A percentile compares a stretch with the other conserved stretches of the same genome.
Conservation (phyloP, 37 sponge, comb jelly and placozoan species). For the Eunapius fragilis region DNA sequence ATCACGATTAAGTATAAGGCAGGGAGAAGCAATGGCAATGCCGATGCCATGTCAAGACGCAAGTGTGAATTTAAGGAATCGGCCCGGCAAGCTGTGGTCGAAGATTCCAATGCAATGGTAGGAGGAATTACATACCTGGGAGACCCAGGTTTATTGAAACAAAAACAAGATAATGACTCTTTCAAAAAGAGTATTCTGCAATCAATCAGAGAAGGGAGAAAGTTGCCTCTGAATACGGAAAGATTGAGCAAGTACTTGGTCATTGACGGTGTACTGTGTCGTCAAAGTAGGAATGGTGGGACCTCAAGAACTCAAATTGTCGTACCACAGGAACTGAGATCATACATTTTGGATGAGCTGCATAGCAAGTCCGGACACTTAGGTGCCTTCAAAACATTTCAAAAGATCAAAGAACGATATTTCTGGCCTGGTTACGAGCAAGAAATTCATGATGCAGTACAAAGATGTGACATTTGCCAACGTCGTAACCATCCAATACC, state of each 20-base stretch:
- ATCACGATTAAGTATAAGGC: slow-evolving; percentile 21
- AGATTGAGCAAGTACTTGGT: background rate
- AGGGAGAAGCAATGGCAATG: slow-evolving; percentile 35
- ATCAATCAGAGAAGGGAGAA: background rate
- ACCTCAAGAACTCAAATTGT: slow-evolving; percentile 3
- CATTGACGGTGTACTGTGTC: background rate
- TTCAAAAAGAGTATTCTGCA: background rate
- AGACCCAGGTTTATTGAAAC: background rate
- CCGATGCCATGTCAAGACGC: slow-evolving; percentile 17
- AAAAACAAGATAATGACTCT: background rate
- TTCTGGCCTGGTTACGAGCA: slow-evolving; percentile 30
- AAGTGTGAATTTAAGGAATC: background rate
- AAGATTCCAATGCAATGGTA: background rate
- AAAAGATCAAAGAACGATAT: slow-evolving; percentile 18
- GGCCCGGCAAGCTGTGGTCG: background rate
- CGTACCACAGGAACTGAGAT: background rate
- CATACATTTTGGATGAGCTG: slow-evolving; percentile 3
- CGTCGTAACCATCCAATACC: slow-evolving; percentile 18
- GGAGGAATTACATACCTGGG: background rate
- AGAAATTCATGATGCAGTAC: background rate
- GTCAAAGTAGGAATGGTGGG: background rate
- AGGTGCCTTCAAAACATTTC: slow-evolving; percentile 14
- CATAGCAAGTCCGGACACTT: slow-evolving; percentile 26
- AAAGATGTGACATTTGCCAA: slow-evolving; percentile 12
- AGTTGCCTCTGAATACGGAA: background rate